Evolutionary conservation across 2,113 vertebrate genomes (phyloP), one percentile per base, ranked within the genome.

Genomic region (Crotophaga sulcirostris): DNA sequence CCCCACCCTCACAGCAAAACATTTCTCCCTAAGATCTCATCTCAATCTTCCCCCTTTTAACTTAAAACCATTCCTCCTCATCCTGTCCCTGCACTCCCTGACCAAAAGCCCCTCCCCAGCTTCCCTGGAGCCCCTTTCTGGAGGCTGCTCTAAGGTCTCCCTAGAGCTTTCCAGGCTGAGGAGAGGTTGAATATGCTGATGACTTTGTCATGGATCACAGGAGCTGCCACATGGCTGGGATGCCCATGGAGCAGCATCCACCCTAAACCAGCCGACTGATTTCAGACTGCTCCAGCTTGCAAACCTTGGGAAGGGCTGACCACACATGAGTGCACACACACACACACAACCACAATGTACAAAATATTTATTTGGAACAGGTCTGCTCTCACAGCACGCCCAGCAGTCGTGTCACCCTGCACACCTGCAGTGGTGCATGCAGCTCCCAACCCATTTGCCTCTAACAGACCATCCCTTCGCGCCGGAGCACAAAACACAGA

Each of bases 321-420:
- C 19, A 11, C 0, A 2, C 80, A 42, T 0, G 1, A 60, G 28
- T 1, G 26, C 21, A 15, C 45, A 19, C 31, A 34, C 55, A 49
- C 36, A n/a, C 13, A 18, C 55, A 8, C 25, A 29, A 5, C 51
- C 23, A 33, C 44, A 40, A 42, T 1, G 49, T 97, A 97, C 11
- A 97, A 98, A 98, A 96, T 16, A 36, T 94, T 98, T 97, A 96
- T 98, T 98, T 84, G 87, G 38, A 44, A 74, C 93, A 89, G 86
- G 38, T 26, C 85, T 89, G 90, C 89, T 45, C 11, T 13, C 79
- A 19, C 6, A 28, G 72, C 60, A 10, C 10, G 84, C 58, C 42
- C 75, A 54, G 83, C 84, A 73, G 69, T 45, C 42, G 1, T 24
- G 60, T 40, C 64, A 69, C 31, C 64, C 77, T 13, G 7, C 6